Base-by-base conservation (phyloP, 2,888 invertebrate species). In the Cantharis flavilabris region DNA sequence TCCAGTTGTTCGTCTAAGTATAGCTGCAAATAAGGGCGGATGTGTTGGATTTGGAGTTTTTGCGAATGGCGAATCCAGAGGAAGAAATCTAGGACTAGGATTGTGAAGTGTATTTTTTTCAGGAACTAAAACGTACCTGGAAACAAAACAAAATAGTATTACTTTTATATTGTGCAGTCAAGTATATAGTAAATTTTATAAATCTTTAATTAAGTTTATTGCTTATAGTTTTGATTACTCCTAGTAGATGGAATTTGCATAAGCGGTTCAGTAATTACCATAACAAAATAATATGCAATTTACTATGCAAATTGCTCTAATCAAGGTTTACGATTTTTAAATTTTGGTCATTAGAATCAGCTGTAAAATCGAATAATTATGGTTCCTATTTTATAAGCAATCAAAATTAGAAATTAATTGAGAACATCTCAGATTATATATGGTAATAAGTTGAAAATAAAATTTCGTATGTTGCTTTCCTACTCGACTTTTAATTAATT, bases 1-100 rank as follows among this genome's bases (percentile, higher is more conserved):
- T 73, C 99, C 99, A 71, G 96, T 95, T 69, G 98, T 98, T 81
- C 99, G 92, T 70, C 99, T 92, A 83, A 99, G 90, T 80, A 99
- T 98, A 84, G 98, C 98, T 64, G 98, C 98, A 89, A 99, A 97
- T 79, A 99, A 91, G 28, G 99, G 98, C 76, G 98, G 98, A 88
- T 99, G 98, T 81, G 95, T 94, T 75, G 96, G 94, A 82, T 97
- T 96, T 20, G 97, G 97, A 82, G 97, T 94, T 76, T 97, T 93
- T 9, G 98, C 97, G 88, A 98, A 98, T 70, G 98, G 98, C 77
- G 98, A 98, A 88, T 99, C 99, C 83, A 99, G 90, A 9, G 98
- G 98, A 82, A 98, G 91, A 89, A 98, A 99, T 87, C 95, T 92
- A 80, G 97, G 96, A 81, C 94, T 94, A 78, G 94, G 93, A 28